A percentile compares a stretch with the other conserved stretches of the same genome.
Evolutionary conservation across 2,888 invertebrate genomes (phyloP).

Genomic region (Alitta virens): DNA sequence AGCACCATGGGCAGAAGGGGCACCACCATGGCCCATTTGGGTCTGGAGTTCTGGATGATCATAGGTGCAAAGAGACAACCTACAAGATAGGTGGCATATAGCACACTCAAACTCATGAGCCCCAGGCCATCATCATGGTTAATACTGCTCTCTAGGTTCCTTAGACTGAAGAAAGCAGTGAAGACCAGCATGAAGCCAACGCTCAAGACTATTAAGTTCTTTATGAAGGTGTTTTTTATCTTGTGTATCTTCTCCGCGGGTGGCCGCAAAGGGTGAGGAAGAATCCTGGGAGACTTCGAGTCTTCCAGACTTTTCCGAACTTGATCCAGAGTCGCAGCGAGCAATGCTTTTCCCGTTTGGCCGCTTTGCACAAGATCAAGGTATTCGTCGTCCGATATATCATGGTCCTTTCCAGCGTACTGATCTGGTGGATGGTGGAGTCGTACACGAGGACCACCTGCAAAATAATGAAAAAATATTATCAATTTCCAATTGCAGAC

Average conservation of each 20-base stretch:
- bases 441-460: no score
- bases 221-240: constrained; percentile 33
- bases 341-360: constrained; percentile 10
- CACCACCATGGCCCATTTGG: constrained; percentile 34
- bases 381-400: background rate
- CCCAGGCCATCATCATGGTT: constrained; percentile 48
- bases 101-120: constrained; percentile 39
- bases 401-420: background rate
- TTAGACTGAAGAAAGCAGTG: constrained; percentile 42
- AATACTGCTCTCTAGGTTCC: constrained; percentile 51
- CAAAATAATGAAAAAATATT: no score
- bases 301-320: constrained; percentile 23
- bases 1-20: constrained; percentile 38
- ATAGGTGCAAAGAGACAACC: constrained; percentile 45
- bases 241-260: constrained; percentile 12
- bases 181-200: constrained; percentile 39
- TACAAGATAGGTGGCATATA: constrained; percentile 40
- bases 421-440: no score
- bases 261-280: background rate
- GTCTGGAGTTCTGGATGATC: constrained; percentile 42
- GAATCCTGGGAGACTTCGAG: constrained; percentile 6
- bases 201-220: constrained; percentile 43
- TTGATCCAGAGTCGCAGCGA: constrained; percentile 24
- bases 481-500: no score
- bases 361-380: constrained; percentile 6